phyloP scores from a whole-genome alignment of 2,113 vertebrate genomes.

The Lampris incognitus region DNA sequence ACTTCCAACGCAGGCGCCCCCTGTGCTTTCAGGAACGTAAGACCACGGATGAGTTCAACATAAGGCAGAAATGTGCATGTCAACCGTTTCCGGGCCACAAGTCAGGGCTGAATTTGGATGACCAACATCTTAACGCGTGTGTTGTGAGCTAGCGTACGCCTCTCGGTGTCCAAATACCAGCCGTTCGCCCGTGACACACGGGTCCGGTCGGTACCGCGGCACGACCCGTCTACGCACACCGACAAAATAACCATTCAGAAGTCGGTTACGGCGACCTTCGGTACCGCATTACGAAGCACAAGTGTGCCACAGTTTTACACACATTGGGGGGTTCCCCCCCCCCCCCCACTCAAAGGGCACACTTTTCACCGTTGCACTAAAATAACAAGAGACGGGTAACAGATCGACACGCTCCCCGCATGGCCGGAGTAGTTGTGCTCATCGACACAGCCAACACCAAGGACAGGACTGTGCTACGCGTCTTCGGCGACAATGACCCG shows the following conservation, averaged over 20 bases:
- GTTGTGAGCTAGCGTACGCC: slow-evolving; percentile 1
- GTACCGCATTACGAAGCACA: slow-evolving; percentile 61
- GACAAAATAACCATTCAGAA: slow-evolving; percentile 65
- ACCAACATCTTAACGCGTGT: slow-evolving; percentile 11
- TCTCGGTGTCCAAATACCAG: slow-evolving; percentile 22
- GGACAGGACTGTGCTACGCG: slow-evolving; percentile 43
- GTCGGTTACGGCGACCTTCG: slow-evolving; percentile 61
- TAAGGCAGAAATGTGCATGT: slow-evolving; percentile 69
- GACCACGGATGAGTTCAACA: slow-evolving; percentile 71
- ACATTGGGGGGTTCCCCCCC: slow-evolving; percentile 2
- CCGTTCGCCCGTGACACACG: slow-evolving; percentile 35
- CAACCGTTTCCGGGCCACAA: slow-evolving; percentile 48
- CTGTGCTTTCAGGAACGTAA: slow-evolving; percentile 64
- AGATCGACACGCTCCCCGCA: slow-evolving; percentile 17
- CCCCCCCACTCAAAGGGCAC: slow-evolving; percentile 65
- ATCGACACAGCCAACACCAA: slow-evolving; percentile 56
- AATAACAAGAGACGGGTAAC: slow-evolving; percentile 59
- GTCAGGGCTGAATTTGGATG: slow-evolving; percentile 52
- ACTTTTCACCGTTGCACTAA: slow-evolving; percentile 59
- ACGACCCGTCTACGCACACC: slow-evolving; percentile 50
- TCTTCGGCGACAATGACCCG: slow-evolving; percentile 59
- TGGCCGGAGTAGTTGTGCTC: slow-evolving; percentile 17
- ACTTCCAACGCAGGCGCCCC: slow-evolving; percentile 60
- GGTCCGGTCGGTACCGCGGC: slow-evolving; percentile 46
- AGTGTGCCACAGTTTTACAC: slow-evolving; percentile 61